phyloP scores from a whole-genome alignment of 2,113 vertebrate genomes.

The Sander lucioperca region DNA sequence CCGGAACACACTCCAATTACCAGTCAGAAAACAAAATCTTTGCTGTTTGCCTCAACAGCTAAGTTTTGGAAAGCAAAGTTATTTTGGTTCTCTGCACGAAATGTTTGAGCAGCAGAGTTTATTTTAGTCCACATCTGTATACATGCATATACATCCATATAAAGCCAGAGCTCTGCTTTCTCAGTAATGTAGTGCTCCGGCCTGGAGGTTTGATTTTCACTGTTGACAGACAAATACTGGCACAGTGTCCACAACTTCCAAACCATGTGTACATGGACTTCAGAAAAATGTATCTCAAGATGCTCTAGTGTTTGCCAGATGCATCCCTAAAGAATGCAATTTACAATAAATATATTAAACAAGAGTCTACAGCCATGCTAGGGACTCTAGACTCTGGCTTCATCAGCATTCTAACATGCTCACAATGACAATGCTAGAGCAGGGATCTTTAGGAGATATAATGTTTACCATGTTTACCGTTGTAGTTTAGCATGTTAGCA shows the following conservation, averaged over 20 bases:
- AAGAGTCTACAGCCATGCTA: too few species aligned
- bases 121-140: constrained; percentile 44
- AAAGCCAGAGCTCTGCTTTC: constrained; percentile 48
- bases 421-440: too few species aligned
- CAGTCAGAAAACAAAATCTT: constrained; percentile 20
- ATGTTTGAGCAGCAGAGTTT: constrained; percentile 43
- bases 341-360: constrained; percentile 13
- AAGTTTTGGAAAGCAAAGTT: constrained; percentile 28
- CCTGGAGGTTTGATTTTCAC: constrained; percentile 28
- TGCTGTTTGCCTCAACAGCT: constrained; percentile 35
- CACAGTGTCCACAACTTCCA: constrained; percentile 26
- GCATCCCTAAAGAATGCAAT: constrained; percentile 20
- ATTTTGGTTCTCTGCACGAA: constrained; percentile 47
- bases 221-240: constrained; percentile 21
- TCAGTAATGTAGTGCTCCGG: constrained; percentile 3
- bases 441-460: too few species aligned
- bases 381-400: too few species aligned
- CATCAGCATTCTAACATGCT: too few species aligned
- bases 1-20: constrained; percentile 23
- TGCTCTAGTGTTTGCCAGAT: constrained; percentile 2
- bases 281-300: constrained; percentile 15
- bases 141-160: constrained; percentile 28
- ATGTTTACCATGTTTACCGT: too few species aligned
- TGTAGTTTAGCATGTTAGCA: too few species aligned
- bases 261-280: constrained; percentile 30